phyloP scores from a whole-genome alignment of 2,113 vertebrate genomes.

The Pogona vitticeps region DNA sequence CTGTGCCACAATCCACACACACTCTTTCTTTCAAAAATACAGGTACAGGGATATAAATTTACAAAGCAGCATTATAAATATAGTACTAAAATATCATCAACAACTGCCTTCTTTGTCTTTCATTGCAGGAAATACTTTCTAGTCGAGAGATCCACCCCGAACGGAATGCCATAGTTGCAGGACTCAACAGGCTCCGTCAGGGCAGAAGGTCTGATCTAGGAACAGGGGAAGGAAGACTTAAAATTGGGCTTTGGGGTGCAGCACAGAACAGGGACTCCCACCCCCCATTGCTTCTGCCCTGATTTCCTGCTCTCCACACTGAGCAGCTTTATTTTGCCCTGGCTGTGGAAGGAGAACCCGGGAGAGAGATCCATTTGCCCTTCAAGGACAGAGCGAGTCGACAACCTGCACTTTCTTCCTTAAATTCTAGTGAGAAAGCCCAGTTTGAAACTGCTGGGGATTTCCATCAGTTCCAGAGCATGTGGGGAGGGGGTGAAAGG shows the following conservation, averaged over 20 bases:
- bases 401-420: constrained; percentile 23
- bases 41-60: not conserved
- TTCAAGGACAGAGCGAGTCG: constrained; percentile 23
- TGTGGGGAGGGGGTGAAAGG: constrained; percentile 88
- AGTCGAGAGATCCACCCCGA: not conserved
- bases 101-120: not conserved
- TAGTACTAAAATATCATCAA: constrained; percentile 10
- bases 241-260: not conserved
- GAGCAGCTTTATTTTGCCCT: not conserved
- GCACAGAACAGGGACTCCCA: not conserved
- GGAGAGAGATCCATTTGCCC: constrained; percentile 1
- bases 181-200: not conserved
- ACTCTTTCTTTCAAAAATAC: not conserved
- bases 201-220: not conserved
- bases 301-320: constrained; percentile 24
- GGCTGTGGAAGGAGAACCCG: not conserved
- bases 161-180: not conserved
- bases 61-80: constrained; percentile 10
- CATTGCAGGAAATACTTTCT: not conserved
- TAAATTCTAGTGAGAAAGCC: constrained; percentile 88
- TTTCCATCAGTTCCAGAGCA: constrained; percentile 89
- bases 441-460: constrained; percentile 92
- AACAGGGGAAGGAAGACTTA: not conserved
- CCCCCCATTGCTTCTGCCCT: constrained; percentile 1
- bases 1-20: not conserved